Conservation (phyloP, 2,113 vertebrate genomes). For the Ceyx cyanopectus region DNA sequence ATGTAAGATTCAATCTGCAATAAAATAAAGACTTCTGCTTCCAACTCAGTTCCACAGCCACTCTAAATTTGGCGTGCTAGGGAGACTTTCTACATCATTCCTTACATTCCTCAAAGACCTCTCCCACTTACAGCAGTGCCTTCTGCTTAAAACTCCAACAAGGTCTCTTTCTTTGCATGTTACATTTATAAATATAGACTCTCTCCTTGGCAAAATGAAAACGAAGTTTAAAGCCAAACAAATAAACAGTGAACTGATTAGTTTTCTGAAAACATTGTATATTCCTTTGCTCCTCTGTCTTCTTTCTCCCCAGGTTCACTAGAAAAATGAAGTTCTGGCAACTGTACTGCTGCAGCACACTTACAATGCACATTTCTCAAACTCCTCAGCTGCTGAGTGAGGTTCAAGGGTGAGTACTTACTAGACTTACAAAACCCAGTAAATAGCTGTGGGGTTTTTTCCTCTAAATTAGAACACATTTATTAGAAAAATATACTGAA, state of each 20-base stretch:
- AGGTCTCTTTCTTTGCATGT: slow-evolving; percentile 70
- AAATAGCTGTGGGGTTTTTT: not conserved
- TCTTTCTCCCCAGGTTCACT: not conserved
- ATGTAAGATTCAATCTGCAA: slow-evolving; percentile 22
- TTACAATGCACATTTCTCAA: not conserved
- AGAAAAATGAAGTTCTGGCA: not conserved
- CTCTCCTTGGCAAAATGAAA: slow-evolving; percentile 27
- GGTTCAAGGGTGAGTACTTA: not conserved
- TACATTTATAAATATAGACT: slow-evolving; percentile 31
- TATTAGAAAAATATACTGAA: slow-evolving; percentile 11
- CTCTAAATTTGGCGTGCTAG: slow-evolving; percentile 73
- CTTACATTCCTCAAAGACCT: slow-evolving; percentile 81
- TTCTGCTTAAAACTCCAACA: slow-evolving; percentile 74
- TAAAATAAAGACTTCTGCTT: slow-evolving; percentile 63
- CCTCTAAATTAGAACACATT: not conserved
- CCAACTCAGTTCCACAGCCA: slow-evolving; percentile 59
- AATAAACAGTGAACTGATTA: not conserved
- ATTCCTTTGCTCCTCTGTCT: not conserved
- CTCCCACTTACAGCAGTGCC: slow-evolving; percentile 72
- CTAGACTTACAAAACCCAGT: not conserved
- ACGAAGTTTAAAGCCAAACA: not conserved
- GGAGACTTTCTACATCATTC: slow-evolving; percentile 80
- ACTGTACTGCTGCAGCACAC: not conserved
- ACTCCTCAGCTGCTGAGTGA: not conserved
- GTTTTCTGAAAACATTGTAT: not conserved